Percentiles rank a stretch among this genome's conserved stretches.
phyloP scores from a whole-genome alignment of 1,140 invertebrate species.

The Polyergus mexicanus region DNA sequence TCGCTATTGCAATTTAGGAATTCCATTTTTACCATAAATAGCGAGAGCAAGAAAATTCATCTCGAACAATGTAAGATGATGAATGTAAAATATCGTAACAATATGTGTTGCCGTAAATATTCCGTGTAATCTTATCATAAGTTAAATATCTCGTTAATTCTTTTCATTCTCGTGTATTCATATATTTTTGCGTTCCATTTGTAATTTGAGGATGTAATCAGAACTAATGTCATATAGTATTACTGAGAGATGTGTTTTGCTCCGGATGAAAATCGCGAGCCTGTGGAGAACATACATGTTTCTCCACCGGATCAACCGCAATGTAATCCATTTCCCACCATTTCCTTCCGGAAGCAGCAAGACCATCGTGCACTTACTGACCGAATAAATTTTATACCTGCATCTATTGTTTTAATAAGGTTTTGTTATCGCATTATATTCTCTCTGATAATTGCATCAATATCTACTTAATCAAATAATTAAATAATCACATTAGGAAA shows the following conservation, averaged over 20 bases:
- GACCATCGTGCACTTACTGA: slow-evolving; percentile 27
- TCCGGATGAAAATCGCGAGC: slow-evolving; percentile 11
- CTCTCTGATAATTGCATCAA: not conserved
- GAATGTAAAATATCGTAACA: not conserved
- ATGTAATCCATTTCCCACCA: slow-evolving; percentile 50
- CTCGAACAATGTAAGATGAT: not conserved
- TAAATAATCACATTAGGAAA: not conserved
- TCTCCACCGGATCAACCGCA: slow-evolving; percentile 44
- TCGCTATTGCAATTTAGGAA: not conserved
- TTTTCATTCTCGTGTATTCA: not conserved
- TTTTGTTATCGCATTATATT: not conserved
- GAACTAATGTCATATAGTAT: slow-evolving; percentile 8
- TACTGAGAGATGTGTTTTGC: not conserved
- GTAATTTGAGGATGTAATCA: slow-evolving; percentile 5
- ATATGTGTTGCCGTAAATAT: not conserved
- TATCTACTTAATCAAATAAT: not conserved
- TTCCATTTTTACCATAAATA: not conserved
- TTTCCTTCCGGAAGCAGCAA: slow-evolving; percentile 53
- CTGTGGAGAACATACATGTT: slow-evolving; percentile 12
- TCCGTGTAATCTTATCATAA: slow-evolving; percentile 12
- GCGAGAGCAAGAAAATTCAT: not conserved
- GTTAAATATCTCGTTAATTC: not conserved
- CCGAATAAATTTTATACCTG: slow-evolving; percentile 54
- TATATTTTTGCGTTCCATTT: too few species aligned
- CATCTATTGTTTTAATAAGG: slow-evolving; percentile 20